phyloP scores from a whole-genome alignment of 1,140 invertebrate genomes.

The Tetragonula clypearis region DNA sequence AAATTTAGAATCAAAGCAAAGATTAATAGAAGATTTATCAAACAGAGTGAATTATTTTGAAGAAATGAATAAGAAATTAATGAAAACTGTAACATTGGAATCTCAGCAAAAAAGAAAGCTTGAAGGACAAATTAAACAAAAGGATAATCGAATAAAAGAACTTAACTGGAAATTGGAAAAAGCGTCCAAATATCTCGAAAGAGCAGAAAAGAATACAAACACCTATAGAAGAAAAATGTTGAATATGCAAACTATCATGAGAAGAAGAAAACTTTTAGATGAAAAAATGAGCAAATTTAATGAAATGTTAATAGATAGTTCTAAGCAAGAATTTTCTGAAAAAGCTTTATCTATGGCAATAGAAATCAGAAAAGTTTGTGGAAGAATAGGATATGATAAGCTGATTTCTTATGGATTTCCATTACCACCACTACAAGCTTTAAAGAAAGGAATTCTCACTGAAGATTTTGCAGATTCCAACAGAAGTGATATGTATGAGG shows the following conservation, averaged over 20 bases:
- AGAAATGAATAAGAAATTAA: constrained; percentile 73
- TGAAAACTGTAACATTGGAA: constrained; percentile 70
- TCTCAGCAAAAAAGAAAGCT: constrained; percentile 71
- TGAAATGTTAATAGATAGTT: constrained; percentile 63
- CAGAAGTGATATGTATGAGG: constrained; percentile 18
- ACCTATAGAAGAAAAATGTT: constrained; percentile 75
- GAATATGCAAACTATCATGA: constrained; percentile 73
- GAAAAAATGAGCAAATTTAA: constrained; percentile 69
- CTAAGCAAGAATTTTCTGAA: constrained; percentile 66
- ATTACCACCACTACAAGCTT: constrained; percentile 63
- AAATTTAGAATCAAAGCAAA: constrained; percentile 53
- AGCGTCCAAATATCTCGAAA: constrained; percentile 76
- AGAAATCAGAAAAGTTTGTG: constrained; percentile 70
- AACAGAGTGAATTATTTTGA: constrained; percentile 70
- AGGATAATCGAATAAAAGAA: constrained; percentile 76
- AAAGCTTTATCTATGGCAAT: constrained; percentile 62
- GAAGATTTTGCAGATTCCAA: constrained; percentile 22
- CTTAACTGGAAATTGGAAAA: constrained; percentile 79
- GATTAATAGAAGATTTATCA: constrained; percentile 66
- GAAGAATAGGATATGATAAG: constrained; percentile 71
- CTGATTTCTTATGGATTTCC: constrained; percentile 73
- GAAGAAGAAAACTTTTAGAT: constrained; percentile 69
- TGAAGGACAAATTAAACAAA: constrained; percentile 70
- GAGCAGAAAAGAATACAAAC: constrained; percentile 76
- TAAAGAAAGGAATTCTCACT: constrained; percentile 12